phyloP scores from a whole-genome alignment of 2,888 invertebrate species.

The Eupeodes luniger region DNA sequence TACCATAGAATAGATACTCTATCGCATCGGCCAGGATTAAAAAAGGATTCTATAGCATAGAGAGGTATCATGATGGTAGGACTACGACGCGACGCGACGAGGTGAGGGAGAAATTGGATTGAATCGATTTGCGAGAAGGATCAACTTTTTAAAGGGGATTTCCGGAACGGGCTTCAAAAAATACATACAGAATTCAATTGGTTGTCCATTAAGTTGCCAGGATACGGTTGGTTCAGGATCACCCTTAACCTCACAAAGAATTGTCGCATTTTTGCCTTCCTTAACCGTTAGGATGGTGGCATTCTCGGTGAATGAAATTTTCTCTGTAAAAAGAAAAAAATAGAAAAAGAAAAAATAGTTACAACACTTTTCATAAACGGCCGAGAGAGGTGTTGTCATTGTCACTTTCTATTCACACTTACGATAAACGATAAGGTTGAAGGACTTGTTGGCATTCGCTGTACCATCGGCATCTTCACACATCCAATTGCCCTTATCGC shows the following conservation, averaged over 20 bases:
- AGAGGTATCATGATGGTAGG: background rate
- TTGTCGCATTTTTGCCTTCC: slow-evolving; percentile 85
- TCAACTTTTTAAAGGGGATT: slow-evolving; percentile 37
- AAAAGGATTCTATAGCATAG: slow-evolving; percentile 2
- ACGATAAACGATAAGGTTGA: slow-evolving; percentile 84
- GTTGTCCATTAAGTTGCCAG: slow-evolving; percentile 84
- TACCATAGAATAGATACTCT: background rate
- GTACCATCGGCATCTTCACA: slow-evolving; percentile 82
- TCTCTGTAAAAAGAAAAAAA: slow-evolving; percentile 82
- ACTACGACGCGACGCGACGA: too few species aligned
- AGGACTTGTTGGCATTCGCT: slow-evolving; percentile 79
- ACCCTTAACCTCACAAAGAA: slow-evolving; percentile 84
- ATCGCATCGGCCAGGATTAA: slow-evolving; percentile 31
- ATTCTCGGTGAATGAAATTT: slow-evolving; percentile 86
- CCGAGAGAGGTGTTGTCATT: background rate
- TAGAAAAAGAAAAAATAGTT: background rate
- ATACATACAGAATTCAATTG: slow-evolving; percentile 78
- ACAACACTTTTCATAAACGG: slow-evolving; percentile 15
- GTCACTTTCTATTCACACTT: slow-evolving; percentile 78
- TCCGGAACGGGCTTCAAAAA: background rate
- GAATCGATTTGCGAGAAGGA: background rate
- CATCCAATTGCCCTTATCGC: slow-evolving; percentile 85
- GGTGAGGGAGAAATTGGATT: background rate
- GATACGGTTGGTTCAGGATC: slow-evolving; percentile 84
- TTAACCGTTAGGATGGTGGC: slow-evolving; percentile 84